Base-by-base conservation (phyloP, 2,888 invertebrate genomes). In the Cosmopolites sordidus region DNA sequence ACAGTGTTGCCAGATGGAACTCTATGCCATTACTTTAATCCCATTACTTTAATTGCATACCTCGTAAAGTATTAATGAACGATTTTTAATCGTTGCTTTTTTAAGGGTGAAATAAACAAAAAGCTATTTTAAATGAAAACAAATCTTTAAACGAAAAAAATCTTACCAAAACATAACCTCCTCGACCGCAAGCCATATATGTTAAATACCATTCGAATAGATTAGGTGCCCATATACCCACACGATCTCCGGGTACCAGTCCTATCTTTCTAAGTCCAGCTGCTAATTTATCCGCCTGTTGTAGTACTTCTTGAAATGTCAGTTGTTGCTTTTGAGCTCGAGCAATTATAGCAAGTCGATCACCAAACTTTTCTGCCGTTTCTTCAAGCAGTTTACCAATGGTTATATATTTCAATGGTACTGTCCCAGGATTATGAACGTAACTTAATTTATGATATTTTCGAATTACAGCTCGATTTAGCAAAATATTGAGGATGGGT, bases 221-320 rank as follows among this genome's bases (percentile, higher is more conserved):
- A 72, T 91, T 93, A 0, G 90, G 89, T 0, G 86, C 82, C 87
- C 89, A 91, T 16, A 93, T 76, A 0, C 86, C 92, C 2, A 94
- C 67, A 6, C 86, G 73, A 66, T 93, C 92, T 0, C 89, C 89
- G 18, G 73, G 78, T 48, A 80, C 68, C 14, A 92, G 65, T 0
- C 91, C 91, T 16, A 89, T 64, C 33, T 80, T 78, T 37, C 40
- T 43, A 0, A 92, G 75, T 1, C 88, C 87, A 1, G 85, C 84
- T 0, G 89, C 90, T 2, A 91, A 66, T 48, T 76, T 76, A 66
- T 89, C 84, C 0, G 83, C 83, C 64, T 79, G 74, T 22, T 73
- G 64, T n/a, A 79, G 60, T 0, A 81, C 64, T 29, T 81, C 72
- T 0, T 64, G 59, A 60, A 77, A 86, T 1, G 79, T 82, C 11